Evolutionary conservation across 2,797 vertebrate genomes (phyloP).

Genomic region (Amniataba percoides): DNA sequence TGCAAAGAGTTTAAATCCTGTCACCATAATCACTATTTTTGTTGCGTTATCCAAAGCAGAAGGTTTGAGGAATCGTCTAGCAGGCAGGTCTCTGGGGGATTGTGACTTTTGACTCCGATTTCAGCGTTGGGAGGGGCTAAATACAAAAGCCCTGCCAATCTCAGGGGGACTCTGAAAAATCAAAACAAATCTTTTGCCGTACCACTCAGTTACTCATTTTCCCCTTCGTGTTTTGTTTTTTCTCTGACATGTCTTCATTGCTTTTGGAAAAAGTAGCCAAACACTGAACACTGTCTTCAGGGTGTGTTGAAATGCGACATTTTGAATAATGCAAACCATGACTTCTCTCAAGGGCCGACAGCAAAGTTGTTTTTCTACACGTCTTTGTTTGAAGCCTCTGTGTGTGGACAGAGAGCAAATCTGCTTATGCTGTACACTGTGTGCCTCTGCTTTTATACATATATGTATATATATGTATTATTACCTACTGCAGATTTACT

Average conservation of each 20-base stretch:
- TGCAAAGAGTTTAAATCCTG: background rate
- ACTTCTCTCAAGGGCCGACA: background rate
- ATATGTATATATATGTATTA: too few species aligned
- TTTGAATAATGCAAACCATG: slow-evolving; percentile 38
- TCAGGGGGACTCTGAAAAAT: slow-evolving; percentile 34
- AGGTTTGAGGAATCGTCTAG: slow-evolving; percentile 8
- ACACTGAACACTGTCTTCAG: background rate
- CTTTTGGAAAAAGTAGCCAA: background rate
- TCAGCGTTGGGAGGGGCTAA: slow-evolving; percentile 48
- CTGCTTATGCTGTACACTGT: background rate
- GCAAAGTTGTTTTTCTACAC: slow-evolving; percentile 18
- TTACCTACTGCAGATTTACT: background rate
- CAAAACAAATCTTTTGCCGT: slow-evolving; percentile 51
- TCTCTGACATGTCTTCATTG: background rate
- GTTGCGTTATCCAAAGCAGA: slow-evolving; percentile 14
- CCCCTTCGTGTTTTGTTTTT: background rate
- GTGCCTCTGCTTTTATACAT: background rate
- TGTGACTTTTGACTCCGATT: slow-evolving; percentile 67
- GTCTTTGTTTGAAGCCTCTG: slow-evolving; percentile 19
- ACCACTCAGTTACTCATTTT: slow-evolving; percentile 17
- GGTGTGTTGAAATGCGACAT: slow-evolving; percentile 32
- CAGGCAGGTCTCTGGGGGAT: slow-evolving; percentile 38
- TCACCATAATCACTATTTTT: slow-evolving; percentile 13
- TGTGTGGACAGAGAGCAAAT: background rate
- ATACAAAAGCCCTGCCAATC: slow-evolving; percentile 65